phyloP scores from a whole-genome alignment of 2,797 vertebrate genomes.

The Microctenopoma steveboyesi region DNA sequence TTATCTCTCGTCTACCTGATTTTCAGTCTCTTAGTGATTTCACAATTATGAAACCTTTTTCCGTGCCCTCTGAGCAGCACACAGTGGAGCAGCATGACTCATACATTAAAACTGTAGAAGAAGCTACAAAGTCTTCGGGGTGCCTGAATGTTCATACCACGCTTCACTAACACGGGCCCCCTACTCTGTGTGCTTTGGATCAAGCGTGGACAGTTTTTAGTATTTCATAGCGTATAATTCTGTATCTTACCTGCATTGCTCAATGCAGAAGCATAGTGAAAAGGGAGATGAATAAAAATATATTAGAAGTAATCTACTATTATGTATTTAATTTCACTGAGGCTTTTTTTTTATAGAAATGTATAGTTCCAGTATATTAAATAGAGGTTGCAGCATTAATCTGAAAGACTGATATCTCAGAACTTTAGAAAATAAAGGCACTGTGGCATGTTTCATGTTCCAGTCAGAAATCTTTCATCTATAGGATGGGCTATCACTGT shows the following conservation, averaged over 20 bases:
- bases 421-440: not conserved
- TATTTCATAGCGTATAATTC: not conserved
- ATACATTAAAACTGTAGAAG: conserved; percentile 57
- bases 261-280: not conserved
- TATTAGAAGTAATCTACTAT: no score
- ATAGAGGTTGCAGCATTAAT: not conserved
- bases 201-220: not conserved
- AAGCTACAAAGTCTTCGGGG: conserved; percentile 17
- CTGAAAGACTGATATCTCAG: not conserved
- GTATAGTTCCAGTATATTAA: not conserved
- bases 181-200: conserved; percentile 5
- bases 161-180: conserved; percentile 8
- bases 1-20: conserved; percentile 30
- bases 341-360: not conserved
- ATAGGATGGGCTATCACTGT: no score
- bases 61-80: no score
- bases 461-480: no score
- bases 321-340: no score
- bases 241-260: not conserved
- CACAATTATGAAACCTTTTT: conserved; percentile 25
- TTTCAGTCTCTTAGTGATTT: conserved; percentile 33
- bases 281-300: no score
- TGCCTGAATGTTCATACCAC: conserved; percentile 28
- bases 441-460: no score
- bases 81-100: conserved; percentile 53